phyloP scores from a whole-genome alignment of 2,113 vertebrate species.

The Plecotus auritus region DNA sequence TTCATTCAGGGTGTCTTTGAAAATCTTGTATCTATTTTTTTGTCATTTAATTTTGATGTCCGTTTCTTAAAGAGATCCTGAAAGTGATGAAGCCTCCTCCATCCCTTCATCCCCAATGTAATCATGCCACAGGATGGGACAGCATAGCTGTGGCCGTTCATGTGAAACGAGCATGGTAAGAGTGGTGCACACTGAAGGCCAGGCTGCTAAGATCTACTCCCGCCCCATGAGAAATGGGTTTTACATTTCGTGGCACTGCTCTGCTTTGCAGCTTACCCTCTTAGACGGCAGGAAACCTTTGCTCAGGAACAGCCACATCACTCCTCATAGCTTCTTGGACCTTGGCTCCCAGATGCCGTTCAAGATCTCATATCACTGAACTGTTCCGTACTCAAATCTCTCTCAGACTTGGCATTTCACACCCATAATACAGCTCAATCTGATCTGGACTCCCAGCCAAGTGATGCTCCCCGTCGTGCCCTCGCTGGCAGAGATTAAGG shows the following conservation, averaged over 20 bases:
- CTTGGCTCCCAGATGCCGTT: neutral
- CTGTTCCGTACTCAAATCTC: neutral
- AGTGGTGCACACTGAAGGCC: neutral
- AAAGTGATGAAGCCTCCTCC: neutral
- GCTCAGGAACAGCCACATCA: conserved; percentile 22
- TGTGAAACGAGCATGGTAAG: neutral
- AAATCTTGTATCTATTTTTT: neutral
- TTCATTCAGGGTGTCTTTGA: neutral
- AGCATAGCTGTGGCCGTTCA: no score
- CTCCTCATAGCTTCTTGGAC: neutral
- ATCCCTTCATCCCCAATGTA: neutral
- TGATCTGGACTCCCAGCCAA: neutral
- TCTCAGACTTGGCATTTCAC: neutral
- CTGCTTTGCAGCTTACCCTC: neutral
- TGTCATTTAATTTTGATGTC: neutral
- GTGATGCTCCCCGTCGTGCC: neutral
- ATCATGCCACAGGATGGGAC: neutral
- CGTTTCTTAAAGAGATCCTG: neutral
- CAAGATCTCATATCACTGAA: neutral
- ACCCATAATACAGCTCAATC: neutral
- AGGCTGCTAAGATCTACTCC: neutral
- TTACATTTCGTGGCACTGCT: neutral
- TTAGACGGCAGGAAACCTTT: conserved; percentile 28
- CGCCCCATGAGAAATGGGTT: neutral
- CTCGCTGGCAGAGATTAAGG: neutral